Conservation (phyloP, 2,797 vertebrate species). For the Petrocephalus schoutedeni region DNA sequence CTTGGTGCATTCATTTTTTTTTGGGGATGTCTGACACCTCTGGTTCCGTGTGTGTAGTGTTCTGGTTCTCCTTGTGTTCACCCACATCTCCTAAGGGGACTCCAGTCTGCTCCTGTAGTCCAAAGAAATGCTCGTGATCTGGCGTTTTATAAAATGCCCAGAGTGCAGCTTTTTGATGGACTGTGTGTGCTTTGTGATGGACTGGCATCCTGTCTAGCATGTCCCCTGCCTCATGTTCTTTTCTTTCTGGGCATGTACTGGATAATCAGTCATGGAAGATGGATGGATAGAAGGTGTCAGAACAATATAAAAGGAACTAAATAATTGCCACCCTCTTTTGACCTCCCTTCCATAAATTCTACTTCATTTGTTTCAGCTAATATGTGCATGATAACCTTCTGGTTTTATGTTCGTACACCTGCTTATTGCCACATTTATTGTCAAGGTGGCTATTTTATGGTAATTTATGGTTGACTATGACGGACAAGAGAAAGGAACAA, state of each 20-base stretch:
- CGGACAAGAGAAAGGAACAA: neutral
- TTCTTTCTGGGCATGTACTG: neutral
- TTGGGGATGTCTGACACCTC: neutral
- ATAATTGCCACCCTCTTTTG: neutral
- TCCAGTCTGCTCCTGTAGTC: neutral
- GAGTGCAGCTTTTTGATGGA: neutral
- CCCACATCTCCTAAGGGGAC: neutral
- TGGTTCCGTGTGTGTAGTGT: neutral
- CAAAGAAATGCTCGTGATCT: neutral
- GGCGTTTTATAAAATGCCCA: neutral
- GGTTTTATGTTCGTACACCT: neutral
- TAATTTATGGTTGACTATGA: neutral
- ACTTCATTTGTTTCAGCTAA: neutral
- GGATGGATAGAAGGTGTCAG: too few relatives aligned
- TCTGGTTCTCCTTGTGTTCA: neutral
- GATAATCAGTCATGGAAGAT: neutral
- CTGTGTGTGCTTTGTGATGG: neutral
- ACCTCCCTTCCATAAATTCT: neutral
- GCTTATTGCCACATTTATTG: neutral
- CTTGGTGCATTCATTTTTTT: neutral
- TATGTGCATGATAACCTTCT: neutral
- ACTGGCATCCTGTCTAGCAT: neutral
- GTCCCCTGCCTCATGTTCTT: neutral
- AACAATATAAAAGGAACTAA: neutral
- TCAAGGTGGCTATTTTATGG: neutral